A percentile compares a stretch with the other conserved stretches of the same genome.
phyloP scores from a whole-genome alignment of 2,888 invertebrate species.

The Netelia fuscicornis region DNA sequence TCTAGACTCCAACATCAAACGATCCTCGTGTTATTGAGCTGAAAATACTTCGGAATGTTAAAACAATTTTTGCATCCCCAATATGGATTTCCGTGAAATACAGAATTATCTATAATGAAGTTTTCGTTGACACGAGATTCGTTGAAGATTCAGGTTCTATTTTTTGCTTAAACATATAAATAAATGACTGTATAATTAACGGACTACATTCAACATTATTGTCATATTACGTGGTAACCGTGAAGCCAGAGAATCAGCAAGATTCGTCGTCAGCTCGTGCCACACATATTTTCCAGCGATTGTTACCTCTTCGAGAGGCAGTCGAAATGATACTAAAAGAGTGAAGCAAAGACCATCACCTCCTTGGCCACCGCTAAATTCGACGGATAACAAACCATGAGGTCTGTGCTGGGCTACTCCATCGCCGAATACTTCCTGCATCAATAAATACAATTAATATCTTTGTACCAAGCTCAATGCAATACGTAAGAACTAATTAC shows the following conservation, averaged over 20 bases:
- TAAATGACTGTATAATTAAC: conserved; percentile 84
- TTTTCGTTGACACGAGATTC: background rate
- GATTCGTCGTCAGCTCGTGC: conserved; percentile 91
- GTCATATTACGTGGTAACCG: conserved; percentile 92
- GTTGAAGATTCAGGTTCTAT: background rate
- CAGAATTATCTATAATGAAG: background rate
- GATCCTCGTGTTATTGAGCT: conserved; percentile 43
- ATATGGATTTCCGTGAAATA: conserved; percentile 14
- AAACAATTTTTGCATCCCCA: conserved; percentile 14
- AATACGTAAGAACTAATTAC: background rate
- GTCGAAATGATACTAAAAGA: conserved; percentile 92
- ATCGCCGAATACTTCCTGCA: conserved; percentile 93
- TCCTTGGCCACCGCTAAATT: conserved; percentile 87
- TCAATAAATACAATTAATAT: conserved; percentile 26
- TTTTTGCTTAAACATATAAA: conserved; percentile 14
- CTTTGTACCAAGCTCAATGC: background rate
- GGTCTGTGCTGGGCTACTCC: conserved; percentile 94
- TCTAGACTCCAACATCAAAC: conserved; percentile 24
- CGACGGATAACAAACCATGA: conserved; percentile 92
- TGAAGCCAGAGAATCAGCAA: conserved; percentile 89
- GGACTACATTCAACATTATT: conserved; percentile 93
- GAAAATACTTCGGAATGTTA: conserved; percentile 17
- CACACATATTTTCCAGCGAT: conserved; percentile 95
- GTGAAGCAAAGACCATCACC: conserved; percentile 94
- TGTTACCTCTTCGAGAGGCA: conserved; percentile 94